Base-by-base conservation (phyloP, 2,797 vertebrate genomes). In the Rhinogobio ventralis region DNA sequence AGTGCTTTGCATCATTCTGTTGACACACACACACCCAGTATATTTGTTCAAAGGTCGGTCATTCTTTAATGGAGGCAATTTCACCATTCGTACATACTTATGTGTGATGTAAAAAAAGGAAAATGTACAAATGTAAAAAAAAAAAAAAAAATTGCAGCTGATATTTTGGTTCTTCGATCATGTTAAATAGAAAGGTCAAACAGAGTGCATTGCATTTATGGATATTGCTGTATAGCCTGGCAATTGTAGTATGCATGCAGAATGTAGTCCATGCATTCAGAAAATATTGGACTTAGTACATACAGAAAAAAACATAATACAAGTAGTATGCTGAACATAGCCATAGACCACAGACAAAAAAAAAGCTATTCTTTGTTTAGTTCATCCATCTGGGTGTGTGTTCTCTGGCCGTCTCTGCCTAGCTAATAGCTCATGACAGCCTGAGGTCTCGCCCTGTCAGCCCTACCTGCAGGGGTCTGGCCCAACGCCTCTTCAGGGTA, bases 361-460 rank as follows among this genome's bases (percentile, higher is more conserved):
- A 25, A 68, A 15, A 10, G 4, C 33, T 30, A 11, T 72, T 71
- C 39, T 55, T 89, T 20, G 33, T 53, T 51, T 30, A 53, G 57
- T 69, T 39, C 23, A 25, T n/a, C 79, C 20, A 39, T 83, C 78
- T 36, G 81, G 72, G 85, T 86, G 81, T 82, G 79, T 82, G 83
- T 79, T 87, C 81, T 33, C 60, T 30, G 15, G 51, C 46, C 9
- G 28, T 79, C 74, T 80, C 57, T 64, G 77, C 68, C 25, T 25
- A 72, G 81, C 80, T 85, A 90, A 92, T 86, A 69, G 77, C 28
- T 78, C 85, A 62, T 89, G 87, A 92, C 90, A 91, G 87, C 81
- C 67, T 85, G 87, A 66, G 87, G 79, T 87, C 80, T 79, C 74
- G 55, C 77, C 81, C 82, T 88, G 88, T 89, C 89, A 85, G 77